phyloP scores from a whole-genome alignment of 2,113 vertebrate species.

The Hydropotes inermis region DNA sequence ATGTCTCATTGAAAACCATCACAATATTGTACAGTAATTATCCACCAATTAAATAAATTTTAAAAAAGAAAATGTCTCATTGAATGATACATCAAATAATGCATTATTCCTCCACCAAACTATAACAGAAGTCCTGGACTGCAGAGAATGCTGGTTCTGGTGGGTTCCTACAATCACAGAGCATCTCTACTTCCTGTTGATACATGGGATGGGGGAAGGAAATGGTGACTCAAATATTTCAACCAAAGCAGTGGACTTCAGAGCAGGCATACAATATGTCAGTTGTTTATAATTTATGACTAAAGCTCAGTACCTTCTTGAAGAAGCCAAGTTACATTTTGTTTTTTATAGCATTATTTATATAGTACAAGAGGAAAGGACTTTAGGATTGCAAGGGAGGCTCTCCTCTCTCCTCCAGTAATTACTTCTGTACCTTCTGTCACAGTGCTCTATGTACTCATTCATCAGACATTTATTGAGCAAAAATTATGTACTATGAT shows the following conservation, averaged over 20 bases:
- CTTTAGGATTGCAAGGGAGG: background rate
- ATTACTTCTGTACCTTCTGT: background rate
- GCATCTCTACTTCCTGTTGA: background rate
- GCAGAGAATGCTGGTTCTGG: background rate
- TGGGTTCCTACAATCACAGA: background rate
- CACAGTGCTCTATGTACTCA: background rate
- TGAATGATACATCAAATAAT: background rate
- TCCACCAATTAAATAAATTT: background rate
- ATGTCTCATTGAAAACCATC: background rate
- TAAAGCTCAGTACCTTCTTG: background rate
- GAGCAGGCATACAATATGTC: background rate
- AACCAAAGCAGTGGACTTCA: background rate
- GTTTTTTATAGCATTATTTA: slow-evolving; percentile 9
- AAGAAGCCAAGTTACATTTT: background rate
- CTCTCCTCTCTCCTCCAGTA: background rate
- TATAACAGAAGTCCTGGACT: background rate
- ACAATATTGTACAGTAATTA: background rate
- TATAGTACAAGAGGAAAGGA: background rate
- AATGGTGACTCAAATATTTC: background rate
- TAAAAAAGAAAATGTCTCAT: background rate
- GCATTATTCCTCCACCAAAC: background rate
- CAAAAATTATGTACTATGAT: background rate
- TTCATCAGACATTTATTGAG: slow-evolving; percentile 31
- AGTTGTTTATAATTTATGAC: background rate
- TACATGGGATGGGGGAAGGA: background rate